A percentile compares a stretch with the other conserved stretches of the same genome.
These are phyloP conservation scores for Bursaphelenchus mucronatus DNA, from an alignment of 1,140 invertebrate species.

Conservation along the genomic window DNA sequence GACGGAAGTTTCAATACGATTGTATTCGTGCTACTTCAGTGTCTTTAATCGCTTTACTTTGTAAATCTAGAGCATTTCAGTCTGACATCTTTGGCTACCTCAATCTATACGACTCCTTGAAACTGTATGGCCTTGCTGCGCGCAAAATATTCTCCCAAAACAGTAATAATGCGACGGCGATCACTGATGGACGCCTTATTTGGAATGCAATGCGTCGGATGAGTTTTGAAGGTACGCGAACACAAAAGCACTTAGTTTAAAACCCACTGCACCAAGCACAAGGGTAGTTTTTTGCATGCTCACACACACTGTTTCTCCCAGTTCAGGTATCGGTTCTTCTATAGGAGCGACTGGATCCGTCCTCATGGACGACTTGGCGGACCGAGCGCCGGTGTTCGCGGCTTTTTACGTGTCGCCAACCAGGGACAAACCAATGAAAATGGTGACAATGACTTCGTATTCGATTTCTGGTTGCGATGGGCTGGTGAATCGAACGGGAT, in stretches of 20 bases:
- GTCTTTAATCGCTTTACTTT: not conserved
- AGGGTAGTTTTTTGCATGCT: not conserved
- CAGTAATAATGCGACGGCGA: slow-evolving; percentile 39
- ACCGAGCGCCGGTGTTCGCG: slow-evolving; percentile 49
- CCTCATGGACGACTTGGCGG: slow-evolving; percentile 57
- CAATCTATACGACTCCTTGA: slow-evolving; percentile 52
- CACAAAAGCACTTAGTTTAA: slow-evolving; percentile 9
- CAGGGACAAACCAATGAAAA: slow-evolving; percentile 58
- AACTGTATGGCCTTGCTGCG: slow-evolving; percentile 55
- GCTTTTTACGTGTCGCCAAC: slow-evolving; percentile 59
- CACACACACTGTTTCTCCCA: not conserved
- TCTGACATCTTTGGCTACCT: slow-evolving; percentile 58
- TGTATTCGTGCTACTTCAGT: not conserved
- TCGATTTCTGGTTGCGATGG: slow-evolving; percentile 53
- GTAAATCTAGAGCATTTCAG: slow-evolving; percentile 25
- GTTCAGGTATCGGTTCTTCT: slow-evolving; percentile 52
- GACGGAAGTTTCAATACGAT: no score
- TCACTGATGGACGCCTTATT: slow-evolving; percentile 48
- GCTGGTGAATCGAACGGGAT: slow-evolving; percentile 50
- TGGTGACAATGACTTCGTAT: slow-evolving; percentile 51
- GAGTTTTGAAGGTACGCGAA: slow-evolving; percentile 49
- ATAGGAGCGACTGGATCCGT: slow-evolving; percentile 47
- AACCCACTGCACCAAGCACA: slow-evolving; percentile 6
- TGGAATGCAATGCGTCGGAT: slow-evolving; percentile 57
- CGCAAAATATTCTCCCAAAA: slow-evolving; percentile 41